Evolutionary conservation across 2,797 vertebrate species (phyloP), one percentile per base, ranked within the genome.

Genomic region (Cuniculus paca): DNA sequence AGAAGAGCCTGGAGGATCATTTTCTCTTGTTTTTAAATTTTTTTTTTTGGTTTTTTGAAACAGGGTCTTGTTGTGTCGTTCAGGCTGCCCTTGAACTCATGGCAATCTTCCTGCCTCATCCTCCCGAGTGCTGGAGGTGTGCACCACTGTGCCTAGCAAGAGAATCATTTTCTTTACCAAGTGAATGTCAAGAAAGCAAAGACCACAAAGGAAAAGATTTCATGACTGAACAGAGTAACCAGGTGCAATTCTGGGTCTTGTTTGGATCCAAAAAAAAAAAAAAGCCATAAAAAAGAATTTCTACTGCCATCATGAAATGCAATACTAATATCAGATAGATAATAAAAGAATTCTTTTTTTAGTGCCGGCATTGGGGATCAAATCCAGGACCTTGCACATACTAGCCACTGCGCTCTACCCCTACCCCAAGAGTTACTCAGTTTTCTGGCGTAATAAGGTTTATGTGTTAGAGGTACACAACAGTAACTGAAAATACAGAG

Each of bases 201-300:
- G 89, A 74, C 11, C 80, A 20, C 17, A 84, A 88, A 68, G 48
- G 28, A 58, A 28, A 63, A 42, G 0, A 36, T 68, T 60, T 88
- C 48, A 48, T 0, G 0, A 75, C 26, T 6, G 22, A 39, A 74
- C 96, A 39, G 0, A 78, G 61, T 28, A 78, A 54, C 34, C 54
- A 68, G 79, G 82, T 16, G 20, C 54, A 45, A n/a, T 24, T 45
- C 58, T 60, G 70, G 45, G 70, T 52, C 48, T 72, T 78, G 60
- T 50, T 28, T 94, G 36, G n/a, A 68, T n/a, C 5, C 58, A 54
- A 86, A 82, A 54, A 95, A 94, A 93, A 45, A 75, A 95, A 94
- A 93, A 45, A 75, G 75, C 31, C 42, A 89, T 54, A 52, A 39
- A 68, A 63, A 74, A 45, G n/a, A 60, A 22, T 78, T 17, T 80